A percentile compares a stretch with the other conserved stretches of the same genome.
These are phyloP conservation scores for Myiozetetes cayanensis DNA, from an alignment of 2,113 vertebrate species.

Conservation along the genomic window DNA sequence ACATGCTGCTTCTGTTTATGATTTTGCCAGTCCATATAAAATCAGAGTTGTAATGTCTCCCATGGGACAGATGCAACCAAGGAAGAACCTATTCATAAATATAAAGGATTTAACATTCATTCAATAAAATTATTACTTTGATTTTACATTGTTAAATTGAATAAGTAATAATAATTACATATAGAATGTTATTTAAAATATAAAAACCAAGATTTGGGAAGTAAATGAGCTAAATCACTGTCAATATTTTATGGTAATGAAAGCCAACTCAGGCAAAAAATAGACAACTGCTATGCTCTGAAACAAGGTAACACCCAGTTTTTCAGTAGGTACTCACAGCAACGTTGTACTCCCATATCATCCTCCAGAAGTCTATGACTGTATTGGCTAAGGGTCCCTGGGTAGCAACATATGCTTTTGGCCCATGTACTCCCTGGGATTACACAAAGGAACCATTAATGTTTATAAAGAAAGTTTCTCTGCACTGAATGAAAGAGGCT, in stretches of 20 bases:
- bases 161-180: neutral
- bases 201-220: neutral
- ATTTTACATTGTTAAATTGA: neutral
- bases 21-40: too few relatives aligned
- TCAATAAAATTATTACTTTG: neutral
- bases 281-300: neutral
- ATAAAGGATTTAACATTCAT: accelerated
- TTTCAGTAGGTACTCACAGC: slow-evolving; percentile 79
- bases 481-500: neutral
- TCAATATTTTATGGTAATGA: neutral
- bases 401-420: slow-evolving; percentile 94
- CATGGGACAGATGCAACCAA: neutral
- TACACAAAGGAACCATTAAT: slow-evolving; percentile 15
- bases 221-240: neutral
- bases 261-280: neutral
- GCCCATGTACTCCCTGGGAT: slow-evolving; percentile 89
- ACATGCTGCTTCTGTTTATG: neutral
- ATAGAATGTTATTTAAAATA: neutral
- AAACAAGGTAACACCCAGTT: neutral
- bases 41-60: neutral
- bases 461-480: neutral
- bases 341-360: slow-evolving; percentile 97
- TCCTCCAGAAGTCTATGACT: slow-evolving; percentile 98
- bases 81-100: neutral
- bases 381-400: slow-evolving; percentile 95